A percentile compares a stretch with the other conserved stretches of the same genome.
phyloP scores from a whole-genome alignment of 2,797 vertebrate genomes.

The Geotria australis region DNA sequence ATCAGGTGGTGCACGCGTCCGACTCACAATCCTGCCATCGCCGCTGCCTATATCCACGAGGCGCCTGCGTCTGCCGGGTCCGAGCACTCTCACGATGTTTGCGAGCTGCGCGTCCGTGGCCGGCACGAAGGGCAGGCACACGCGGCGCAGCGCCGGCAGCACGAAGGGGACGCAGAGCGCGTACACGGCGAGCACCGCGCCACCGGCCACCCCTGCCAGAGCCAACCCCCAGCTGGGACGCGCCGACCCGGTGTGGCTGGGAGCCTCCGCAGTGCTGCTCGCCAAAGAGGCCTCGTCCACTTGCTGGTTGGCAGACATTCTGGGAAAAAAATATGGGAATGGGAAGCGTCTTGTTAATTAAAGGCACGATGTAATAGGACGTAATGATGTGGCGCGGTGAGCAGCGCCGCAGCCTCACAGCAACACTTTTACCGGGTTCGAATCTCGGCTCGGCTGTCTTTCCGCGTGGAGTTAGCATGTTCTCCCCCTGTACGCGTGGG shows the following conservation, averaged over 20 bases:
- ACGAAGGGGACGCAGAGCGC: constrained; percentile 39
- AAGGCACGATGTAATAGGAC: too few relatives aligned
- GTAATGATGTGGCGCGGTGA: too few relatives aligned
- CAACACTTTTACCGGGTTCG: too few relatives aligned
- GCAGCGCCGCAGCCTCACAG: too few relatives aligned
- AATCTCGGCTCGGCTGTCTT: too few relatives aligned
- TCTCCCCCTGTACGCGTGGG: too few relatives aligned
- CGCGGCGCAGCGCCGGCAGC: constrained; percentile 34
- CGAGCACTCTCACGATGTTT: constrained; percentile 32
- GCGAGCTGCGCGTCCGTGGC: constrained; percentile 41
- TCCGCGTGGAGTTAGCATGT: too few relatives aligned
- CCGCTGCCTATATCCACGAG: constrained; percentile 75
- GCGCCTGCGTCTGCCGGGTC: constrained; percentile 15
- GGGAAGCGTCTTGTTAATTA: too few relatives aligned
- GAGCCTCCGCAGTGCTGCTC: background rate
- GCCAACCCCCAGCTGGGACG: constrained; percentile 17
- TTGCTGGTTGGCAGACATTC: too few relatives aligned
- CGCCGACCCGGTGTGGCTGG: background rate
- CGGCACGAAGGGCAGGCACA: constrained; percentile 81
- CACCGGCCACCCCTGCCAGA: constrained; percentile 20
- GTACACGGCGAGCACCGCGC: constrained; percentile 32
- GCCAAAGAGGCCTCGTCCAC: background rate
- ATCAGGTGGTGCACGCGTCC: too few relatives aligned
- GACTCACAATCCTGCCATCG: constrained; percentile 33
- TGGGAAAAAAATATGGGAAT: too few relatives aligned